Percentiles rank a stretch among this genome's conserved stretches.
phyloP scores from a whole-genome alignment of 35 echinoderm and acorn worm genomes.

The Apostichopus californicus region DNA sequence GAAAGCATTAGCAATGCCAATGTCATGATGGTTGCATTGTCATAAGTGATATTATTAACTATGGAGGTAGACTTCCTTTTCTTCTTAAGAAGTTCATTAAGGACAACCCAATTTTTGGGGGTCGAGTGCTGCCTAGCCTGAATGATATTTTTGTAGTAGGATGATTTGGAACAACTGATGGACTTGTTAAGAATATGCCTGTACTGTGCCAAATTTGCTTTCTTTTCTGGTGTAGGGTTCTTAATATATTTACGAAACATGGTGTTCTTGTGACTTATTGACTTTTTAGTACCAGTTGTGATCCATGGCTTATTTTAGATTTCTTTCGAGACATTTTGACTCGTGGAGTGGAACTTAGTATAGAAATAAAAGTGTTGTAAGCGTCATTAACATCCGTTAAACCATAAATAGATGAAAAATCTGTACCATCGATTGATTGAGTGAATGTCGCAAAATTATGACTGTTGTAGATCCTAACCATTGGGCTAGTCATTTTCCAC shows the following conservation, averaged over 20 bases:
- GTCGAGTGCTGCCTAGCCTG: background rate
- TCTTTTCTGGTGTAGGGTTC: too few relatives aligned
- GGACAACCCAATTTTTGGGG: background rate
- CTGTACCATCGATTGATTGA: constrained; percentile 1
- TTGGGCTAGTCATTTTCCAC: background rate
- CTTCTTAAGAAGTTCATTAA: background rate
- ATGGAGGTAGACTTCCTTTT: too few relatives aligned
- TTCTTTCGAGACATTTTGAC: constrained; percentile 11
- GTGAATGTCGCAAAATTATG: background rate
- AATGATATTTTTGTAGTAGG: constrained; percentile 1
- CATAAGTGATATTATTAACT: background rate
- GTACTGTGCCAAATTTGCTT: background rate
- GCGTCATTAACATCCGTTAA: background rate
- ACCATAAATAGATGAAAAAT: background rate
- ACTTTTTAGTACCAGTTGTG: background rate
- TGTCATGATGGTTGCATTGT: too few relatives aligned
- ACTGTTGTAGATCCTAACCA: background rate
- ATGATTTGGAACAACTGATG: constrained; percentile 28
- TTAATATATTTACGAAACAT: background rate
- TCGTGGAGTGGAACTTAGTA: background rate
- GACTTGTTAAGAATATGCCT: constrained; percentile 1
- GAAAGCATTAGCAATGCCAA: background rate
- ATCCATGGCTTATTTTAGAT: constrained; percentile 20
- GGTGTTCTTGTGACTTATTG: background rate
- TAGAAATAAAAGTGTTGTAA: too few relatives aligned